Percentiles rank a stretch among this genome's conserved stretches.
Evolutionary conservation across 92 coral and sea anemone species (phyloP).

Genomic region (Plumapathes pennacea): DNA sequence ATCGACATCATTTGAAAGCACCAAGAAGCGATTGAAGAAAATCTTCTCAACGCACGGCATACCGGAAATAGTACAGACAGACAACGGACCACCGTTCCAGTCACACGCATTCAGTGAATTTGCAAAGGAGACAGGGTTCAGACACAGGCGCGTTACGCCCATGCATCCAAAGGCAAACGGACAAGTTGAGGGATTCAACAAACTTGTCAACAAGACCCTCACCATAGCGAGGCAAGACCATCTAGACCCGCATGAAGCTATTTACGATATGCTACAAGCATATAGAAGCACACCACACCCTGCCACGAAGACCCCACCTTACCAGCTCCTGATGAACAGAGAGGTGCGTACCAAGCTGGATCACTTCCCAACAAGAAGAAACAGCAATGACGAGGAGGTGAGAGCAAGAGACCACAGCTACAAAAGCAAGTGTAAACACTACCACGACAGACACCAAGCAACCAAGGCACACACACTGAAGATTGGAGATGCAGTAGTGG

Average conservation of each 20-base stretch:
- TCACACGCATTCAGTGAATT: constrained; percentile 23
- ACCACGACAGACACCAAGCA: constrained; percentile 49
- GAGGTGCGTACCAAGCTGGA: constrained; percentile 51
- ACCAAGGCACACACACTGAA: constrained; percentile 31
- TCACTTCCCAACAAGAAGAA: constrained; percentile 41
- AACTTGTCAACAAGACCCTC: constrained; percentile 45
- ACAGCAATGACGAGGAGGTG: constrained; percentile 22
- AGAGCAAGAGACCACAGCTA: constrained; percentile 37
- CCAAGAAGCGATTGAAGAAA: constrained; percentile 23
- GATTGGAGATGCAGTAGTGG: constrained; percentile 55
- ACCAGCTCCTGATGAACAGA: constrained; percentile 46
- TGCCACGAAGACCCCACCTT: constrained; percentile 51
- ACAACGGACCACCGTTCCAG: constrained; percentile 58
- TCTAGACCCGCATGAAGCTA: constrained; percentile 32
- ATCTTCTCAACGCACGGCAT: constrained; percentile 26
- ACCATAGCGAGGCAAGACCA: constrained; percentile 26
- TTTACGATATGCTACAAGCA: constrained; percentile 56
- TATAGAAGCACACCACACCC: constrained; percentile 54
- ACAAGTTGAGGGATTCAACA: constrained; percentile 54
- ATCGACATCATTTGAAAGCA: constrained; percentile 13
- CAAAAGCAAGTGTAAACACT: constrained; percentile 39
- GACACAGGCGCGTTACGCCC: constrained; percentile 42
- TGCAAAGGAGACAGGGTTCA: constrained; percentile 26
- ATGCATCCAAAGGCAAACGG: constrained; percentile 56
- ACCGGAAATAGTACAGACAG: constrained; percentile 30